phyloP scores from a whole-genome alignment of 2,113 vertebrate genomes.

The Nerophis lumbriciformis region DNA sequence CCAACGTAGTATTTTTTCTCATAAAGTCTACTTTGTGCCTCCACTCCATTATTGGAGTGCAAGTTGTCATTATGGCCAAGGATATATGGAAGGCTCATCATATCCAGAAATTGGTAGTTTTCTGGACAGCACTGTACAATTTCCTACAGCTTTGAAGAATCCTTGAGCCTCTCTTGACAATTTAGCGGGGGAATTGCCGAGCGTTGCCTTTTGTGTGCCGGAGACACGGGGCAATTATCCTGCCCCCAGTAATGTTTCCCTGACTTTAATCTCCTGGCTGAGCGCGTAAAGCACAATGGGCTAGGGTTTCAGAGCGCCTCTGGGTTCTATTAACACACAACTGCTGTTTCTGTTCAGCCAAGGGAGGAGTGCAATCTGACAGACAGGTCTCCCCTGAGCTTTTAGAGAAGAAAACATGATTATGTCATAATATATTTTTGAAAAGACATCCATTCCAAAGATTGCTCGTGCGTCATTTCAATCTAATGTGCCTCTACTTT shows the following conservation, averaged over 20 bases:
- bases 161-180: conserved; percentile 70
- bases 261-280: conserved; percentile 75
- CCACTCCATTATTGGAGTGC: conserved; percentile 64
- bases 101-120: conserved; percentile 76
- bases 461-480: conserved; percentile 67
- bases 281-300: conserved; percentile 69
- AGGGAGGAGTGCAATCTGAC: conserved; percentile 63
- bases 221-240: conserved; percentile 73
- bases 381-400: conserved; percentile 67
- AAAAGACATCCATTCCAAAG: conserved; percentile 74
- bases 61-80: conserved; percentile 68
- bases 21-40: conserved; percentile 64
- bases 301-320: conserved; percentile 74
- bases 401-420: conserved; percentile 74
- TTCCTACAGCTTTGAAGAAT: conserved; percentile 71
- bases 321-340: conserved; percentile 77
- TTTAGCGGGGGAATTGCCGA: conserved; percentile 72
- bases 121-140: conserved; percentile 76
- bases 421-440: conserved; percentile 77
- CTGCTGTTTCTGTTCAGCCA: conserved; percentile 68
- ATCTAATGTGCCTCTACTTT: conserved; percentile 61
- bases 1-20: conserved; percentile 56
- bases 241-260: conserved; percentile 76
- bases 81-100: conserved; percentile 71
- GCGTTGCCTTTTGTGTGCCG: conserved; percentile 73